Evolutionary conservation across 1,140 invertebrate species (phyloP).

Genomic region (Danaus plexippus): DNA sequence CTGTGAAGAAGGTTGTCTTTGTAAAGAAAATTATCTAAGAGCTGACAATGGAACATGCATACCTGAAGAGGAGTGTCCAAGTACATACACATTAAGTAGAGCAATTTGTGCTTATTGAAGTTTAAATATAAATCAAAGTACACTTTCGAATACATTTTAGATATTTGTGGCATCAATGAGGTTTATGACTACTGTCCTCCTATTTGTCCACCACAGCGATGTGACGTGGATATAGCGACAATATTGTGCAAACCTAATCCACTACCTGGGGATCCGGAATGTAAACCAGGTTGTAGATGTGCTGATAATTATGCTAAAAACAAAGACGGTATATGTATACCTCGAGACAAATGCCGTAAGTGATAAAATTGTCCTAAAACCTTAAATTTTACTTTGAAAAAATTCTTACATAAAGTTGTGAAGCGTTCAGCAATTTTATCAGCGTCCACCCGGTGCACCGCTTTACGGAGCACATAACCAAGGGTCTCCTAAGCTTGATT

Average conservation of each 20-base stretch:
- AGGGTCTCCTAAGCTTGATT: too few relatives aligned
- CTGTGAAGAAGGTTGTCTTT: background rate
- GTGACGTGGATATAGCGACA: constrained; percentile 1
- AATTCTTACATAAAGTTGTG: too few relatives aligned
- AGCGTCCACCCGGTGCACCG: too few relatives aligned
- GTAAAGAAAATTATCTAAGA: background rate
- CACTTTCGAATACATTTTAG: constrained; percentile 1
- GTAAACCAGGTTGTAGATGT: constrained; percentile 15
- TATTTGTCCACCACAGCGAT: constrained; percentile 17
- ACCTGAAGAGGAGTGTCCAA: too few relatives aligned
- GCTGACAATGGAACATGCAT: too few relatives aligned
- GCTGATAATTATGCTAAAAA: constrained; percentile 11
- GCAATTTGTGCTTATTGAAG: too few relatives aligned
- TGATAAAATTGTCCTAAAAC: background rate
- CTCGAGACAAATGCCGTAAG: constrained; percentile 18
- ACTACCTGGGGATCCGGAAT: constrained; percentile 6
- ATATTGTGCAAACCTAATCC: constrained; percentile 6
- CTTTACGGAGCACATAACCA: too few relatives aligned
- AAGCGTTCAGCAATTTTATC: too few relatives aligned
- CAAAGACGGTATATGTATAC: constrained; percentile 10
- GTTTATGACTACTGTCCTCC: constrained; percentile 22
- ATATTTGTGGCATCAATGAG: constrained; percentile 17
- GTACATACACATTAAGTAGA: too few relatives aligned
- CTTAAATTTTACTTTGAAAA: too few relatives aligned
- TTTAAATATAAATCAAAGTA: too few relatives aligned